A percentile compares a stretch with the other conserved stretches of the same genome.
Evolutionary conservation across 2,797 vertebrate genomes (phyloP).

Genomic region (Danio jaintianensis): DNA sequence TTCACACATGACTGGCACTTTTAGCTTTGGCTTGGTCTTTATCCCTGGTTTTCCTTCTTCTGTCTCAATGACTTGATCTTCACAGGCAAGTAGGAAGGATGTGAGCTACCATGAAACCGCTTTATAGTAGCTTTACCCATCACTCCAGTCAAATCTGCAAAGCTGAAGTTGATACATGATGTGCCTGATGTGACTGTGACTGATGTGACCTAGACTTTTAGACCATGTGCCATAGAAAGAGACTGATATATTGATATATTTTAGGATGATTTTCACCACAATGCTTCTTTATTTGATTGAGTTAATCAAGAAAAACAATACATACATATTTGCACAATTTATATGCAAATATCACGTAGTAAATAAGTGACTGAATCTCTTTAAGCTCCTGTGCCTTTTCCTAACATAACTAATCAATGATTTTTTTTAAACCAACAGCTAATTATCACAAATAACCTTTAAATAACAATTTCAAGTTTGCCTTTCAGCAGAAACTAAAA

Average conservation of each 20-base stretch:
- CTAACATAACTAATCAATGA: constrained; percentile 12
- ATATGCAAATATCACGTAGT: too few species aligned
- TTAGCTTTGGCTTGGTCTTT: constrained; percentile 34
- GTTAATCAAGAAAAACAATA: too few species aligned
- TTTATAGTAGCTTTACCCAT: constrained; percentile 30
- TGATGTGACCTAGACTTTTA: background rate
- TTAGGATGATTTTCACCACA: background rate
- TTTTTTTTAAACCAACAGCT: background rate
- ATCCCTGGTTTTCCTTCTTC: constrained; percentile 44
- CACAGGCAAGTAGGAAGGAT: constrained; percentile 33
- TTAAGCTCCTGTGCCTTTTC: background rate
- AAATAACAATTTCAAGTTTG: background rate
- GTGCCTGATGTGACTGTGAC: constrained; percentile 16
- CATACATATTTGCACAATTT: too few species aligned
- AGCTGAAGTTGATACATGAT: constrained; percentile 11
- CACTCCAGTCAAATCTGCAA: constrained; percentile 27
- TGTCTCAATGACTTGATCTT: constrained; percentile 44
- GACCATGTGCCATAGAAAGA: background rate
- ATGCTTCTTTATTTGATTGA: too few species aligned
- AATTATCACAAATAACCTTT: background rate
- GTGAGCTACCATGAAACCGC: constrained; percentile 8
- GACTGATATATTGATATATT: background rate
- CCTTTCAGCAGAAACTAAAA: background rate
- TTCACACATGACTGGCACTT: constrained; percentile 41
- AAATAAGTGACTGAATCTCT: background rate